Conservation (phyloP, 2,888 invertebrate genomes). For the Polyommatus icarus region DNA sequence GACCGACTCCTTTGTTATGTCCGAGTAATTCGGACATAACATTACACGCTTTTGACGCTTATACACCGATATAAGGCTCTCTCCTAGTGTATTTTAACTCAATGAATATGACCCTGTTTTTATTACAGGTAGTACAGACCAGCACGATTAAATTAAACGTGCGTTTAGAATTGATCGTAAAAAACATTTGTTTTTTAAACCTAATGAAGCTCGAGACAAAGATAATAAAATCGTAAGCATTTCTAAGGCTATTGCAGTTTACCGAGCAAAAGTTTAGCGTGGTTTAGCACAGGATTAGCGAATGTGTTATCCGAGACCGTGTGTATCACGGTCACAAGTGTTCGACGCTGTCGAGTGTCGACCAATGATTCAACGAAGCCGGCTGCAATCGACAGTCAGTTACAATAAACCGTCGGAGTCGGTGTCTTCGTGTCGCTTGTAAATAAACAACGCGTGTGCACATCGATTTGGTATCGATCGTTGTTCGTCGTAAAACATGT, state of each 20-base stretch:
- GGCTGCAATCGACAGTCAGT: conserved; percentile 17
- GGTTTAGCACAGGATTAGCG: neutral
- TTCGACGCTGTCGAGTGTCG: neutral
- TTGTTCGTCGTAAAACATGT: neutral
- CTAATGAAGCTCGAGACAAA: neutral
- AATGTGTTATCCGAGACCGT: neutral
- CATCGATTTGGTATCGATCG: neutral
- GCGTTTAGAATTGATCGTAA: too few species aligned
- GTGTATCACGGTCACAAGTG: conserved; percentile 18
- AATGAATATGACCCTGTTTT: too few species aligned
- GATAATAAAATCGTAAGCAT: neutral
- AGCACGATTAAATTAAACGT: too few species aligned
- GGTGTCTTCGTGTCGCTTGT: neutral
- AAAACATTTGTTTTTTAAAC: neutral
- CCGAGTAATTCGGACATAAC: too few species aligned
- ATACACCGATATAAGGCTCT: too few species aligned
- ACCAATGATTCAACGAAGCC: conserved; percentile 11
- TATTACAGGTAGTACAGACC: too few species aligned
- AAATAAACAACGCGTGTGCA: conserved; percentile 19
- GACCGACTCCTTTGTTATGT: too few species aligned
- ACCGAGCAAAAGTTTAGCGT: neutral
- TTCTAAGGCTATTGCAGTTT: neutral
- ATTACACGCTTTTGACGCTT: too few species aligned
- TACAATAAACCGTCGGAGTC: conserved; percentile 8
- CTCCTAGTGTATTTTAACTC: too few species aligned